Percentiles rank a stretch among this genome's conserved stretches.
Evolutionary conservation across 1,140 invertebrate genomes (phyloP).

Genomic region (Calephelis virginiensis): DNA sequence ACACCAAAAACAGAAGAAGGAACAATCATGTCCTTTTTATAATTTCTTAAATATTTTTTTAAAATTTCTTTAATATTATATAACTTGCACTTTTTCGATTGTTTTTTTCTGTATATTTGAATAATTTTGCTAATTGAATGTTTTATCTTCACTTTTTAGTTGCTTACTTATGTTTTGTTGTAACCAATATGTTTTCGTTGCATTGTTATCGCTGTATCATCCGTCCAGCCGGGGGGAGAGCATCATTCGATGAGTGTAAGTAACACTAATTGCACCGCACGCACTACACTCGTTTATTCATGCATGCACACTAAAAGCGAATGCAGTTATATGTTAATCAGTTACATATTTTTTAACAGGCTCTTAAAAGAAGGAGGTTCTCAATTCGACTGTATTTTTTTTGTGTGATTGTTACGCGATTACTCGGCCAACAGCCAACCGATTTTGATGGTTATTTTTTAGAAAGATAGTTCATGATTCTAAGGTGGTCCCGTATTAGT

Average conservation of each 20-base stretch:
- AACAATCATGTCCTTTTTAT: no score
- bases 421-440: no score
- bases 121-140: slow-evolving; percentile 19
- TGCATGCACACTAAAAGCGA: not conserved
- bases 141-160: slow-evolving; percentile 30
- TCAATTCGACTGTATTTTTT: no score
- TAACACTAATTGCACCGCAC: slow-evolving; percentile 33
- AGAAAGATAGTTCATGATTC: no score
- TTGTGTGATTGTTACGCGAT: no score
- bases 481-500: no score
- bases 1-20: no score
- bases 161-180: slow-evolving; percentile 54
- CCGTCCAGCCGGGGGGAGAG: slow-evolving; percentile 73
- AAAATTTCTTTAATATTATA: not conserved
- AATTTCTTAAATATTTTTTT: not conserved
- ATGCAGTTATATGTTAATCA: not conserved
- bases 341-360: no score
- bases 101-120: not conserved
- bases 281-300: slow-evolving; percentile 19
- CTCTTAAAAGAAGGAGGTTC: no score
- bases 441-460: no score
- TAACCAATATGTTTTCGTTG: slow-evolving; percentile 66
- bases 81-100: not conserved
- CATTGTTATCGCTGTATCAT: slow-evolving; percentile 66
- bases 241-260: slow-evolving; percentile 79